Percentiles rank a stretch among this genome's conserved stretches.
phyloP scores from a whole-genome alignment of 2,113 vertebrate genomes.

The Pelecanus crispus region DNA sequence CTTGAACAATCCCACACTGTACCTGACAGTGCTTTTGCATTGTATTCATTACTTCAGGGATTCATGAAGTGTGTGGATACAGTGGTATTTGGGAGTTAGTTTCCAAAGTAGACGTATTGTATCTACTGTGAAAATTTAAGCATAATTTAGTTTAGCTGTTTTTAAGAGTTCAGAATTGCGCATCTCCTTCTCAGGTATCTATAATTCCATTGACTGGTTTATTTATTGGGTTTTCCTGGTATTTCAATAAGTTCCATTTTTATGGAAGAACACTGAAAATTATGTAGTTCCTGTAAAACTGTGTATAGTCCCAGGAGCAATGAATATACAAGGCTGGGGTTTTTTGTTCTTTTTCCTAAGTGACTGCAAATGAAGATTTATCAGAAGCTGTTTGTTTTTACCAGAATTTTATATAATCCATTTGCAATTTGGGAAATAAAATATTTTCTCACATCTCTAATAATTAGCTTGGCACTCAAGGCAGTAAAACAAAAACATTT shows the following conservation, averaged over 20 bases:
- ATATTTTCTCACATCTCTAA: conserved; percentile 43
- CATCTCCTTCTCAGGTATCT: neutral
- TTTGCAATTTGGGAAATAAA: conserved; percentile 36
- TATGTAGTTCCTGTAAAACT: neutral
- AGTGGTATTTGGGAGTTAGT: neutral
- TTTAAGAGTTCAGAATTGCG: neutral
- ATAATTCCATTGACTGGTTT: neutral
- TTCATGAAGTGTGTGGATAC: neutral
- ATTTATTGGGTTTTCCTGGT: neutral
- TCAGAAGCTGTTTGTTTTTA: conserved; percentile 47
- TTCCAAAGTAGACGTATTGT: neutral
- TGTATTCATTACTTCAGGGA: neutral
- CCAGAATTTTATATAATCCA: conserved; percentile 28
- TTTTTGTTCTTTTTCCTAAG: neutral
- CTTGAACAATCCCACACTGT: neutral
- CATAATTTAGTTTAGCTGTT: neutral
- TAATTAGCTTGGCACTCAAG: conserved; percentile 26
- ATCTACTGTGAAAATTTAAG: neutral
- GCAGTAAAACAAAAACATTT: conserved; percentile 52
- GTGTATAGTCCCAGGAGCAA: neutral
- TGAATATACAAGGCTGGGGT: neutral
- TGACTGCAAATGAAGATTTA: conserved; percentile 1
- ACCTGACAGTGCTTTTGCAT: neutral
- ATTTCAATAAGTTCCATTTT: neutral
- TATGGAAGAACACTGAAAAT: neutral